These are phyloP conservation scores for Drosophila mayri DNA, from an alignment of 1,140 invertebrate species.

Conservation along the genomic window DNA sequence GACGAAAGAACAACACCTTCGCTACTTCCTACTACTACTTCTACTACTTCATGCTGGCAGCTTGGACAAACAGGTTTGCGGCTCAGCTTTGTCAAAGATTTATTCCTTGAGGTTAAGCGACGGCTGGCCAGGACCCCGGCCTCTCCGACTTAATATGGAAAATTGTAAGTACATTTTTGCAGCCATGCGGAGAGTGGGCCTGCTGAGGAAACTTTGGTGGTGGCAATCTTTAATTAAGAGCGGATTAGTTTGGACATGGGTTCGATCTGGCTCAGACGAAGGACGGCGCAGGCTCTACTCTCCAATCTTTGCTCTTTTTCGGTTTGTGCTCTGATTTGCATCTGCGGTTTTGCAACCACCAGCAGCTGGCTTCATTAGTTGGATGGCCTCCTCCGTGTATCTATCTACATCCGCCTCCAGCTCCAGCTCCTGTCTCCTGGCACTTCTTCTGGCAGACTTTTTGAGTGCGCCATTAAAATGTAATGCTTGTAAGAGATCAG, in stretches of 20 bases:
- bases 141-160: constrained; percentile 65
- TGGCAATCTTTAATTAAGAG: constrained; percentile 84
- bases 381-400: not conserved
- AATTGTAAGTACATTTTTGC: constrained; percentile 70
- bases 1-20: constrained; percentile 79
- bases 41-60: constrained; percentile 1
- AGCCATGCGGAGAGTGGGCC: not conserved
- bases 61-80: constrained; percentile 81
- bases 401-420: not conserved
- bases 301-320: constrained; percentile 79
- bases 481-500: constrained; percentile 78
- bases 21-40: constrained; percentile 3
- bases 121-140: constrained; percentile 45
- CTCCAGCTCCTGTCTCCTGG: constrained; percentile 5
- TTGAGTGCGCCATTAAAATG: constrained; percentile 80
- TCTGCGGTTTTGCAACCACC: constrained; percentile 79
- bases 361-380: constrained; percentile 79
- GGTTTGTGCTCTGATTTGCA: constrained; percentile 78
- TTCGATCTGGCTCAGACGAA: constrained; percentile 68
- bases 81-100: constrained; percentile 83
- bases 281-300: not conserved
- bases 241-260: constrained; percentile 84
- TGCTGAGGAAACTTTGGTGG: constrained; percentile 24
- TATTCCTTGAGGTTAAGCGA: constrained; percentile 83
- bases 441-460: constrained; percentile 63